phyloP scores from a whole-genome alignment of 1,140 invertebrate genomes.

The Colletes gigas region DNA sequence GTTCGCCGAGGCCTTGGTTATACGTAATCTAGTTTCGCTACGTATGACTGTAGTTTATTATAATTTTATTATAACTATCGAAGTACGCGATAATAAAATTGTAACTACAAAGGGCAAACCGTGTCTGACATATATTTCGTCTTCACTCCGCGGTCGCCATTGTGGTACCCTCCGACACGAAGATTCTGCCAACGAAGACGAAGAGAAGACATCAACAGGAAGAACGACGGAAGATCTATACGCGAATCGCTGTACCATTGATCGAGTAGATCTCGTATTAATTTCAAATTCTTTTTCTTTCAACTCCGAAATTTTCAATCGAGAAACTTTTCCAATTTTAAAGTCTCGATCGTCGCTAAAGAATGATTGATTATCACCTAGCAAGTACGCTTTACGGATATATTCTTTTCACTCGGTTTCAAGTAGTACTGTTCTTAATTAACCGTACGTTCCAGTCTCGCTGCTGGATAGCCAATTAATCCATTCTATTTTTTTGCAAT shows the following conservation, averaged over 20 bases:
- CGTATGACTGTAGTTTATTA: constrained; percentile 43
- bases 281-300: too few relatives aligned
- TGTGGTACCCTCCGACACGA: neutral
- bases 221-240: neutral
- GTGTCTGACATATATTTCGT: neutral
- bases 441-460: neutral
- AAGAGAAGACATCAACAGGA: neutral
- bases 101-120: constrained; percentile 3
- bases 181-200: neutral
- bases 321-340: too few relatives aligned
- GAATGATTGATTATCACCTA: too few relatives aligned
- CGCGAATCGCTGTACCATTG: neutral
- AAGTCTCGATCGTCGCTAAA: too few relatives aligned
- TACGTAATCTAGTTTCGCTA: constrained; percentile 28
- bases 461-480: neutral
- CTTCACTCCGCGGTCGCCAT: neutral
- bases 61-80: constrained; percentile 41
- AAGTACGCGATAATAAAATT: constrained; percentile 43
- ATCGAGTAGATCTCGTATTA: neutral
- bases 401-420: too few relatives aligned
- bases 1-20: constrained; percentile 52
- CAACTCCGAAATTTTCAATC: too few relatives aligned
- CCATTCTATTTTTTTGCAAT: neutral
- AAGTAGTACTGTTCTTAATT: too few relatives aligned
- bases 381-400: too few relatives aligned